A percentile compares a stretch with the other conserved stretches of the same genome.
phyloP scores from a whole-genome alignment of 64 coral and sea anemone genomes.

The Porites australiensis region DNA sequence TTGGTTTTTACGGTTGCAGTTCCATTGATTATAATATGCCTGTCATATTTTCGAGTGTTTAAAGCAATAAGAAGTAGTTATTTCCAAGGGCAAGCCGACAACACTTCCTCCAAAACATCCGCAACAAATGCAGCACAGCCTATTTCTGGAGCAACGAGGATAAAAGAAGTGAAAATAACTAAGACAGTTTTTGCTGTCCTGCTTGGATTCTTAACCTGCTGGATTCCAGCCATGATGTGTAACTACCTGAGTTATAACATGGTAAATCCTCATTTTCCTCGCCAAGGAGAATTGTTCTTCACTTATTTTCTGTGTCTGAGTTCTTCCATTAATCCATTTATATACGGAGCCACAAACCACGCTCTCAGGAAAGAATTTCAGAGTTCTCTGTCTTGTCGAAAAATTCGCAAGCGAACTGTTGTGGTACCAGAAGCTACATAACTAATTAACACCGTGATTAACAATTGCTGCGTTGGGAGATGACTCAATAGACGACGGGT shows the following conservation, averaged over 20 bases:
- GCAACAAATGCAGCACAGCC: no score
- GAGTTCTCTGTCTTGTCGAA: background rate
- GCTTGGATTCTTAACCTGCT: background rate
- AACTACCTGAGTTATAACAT: constrained; percentile 24
- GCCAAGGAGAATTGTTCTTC: constrained; percentile 29
- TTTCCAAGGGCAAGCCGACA: background rate
- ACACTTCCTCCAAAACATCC: background rate
- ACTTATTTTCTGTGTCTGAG: constrained; percentile 26
- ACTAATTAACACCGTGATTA: no score
- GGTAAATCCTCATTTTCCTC: constrained; percentile 20
- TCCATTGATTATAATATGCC: background rate
- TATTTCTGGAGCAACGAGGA: background rate
- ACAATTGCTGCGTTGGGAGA: no score
- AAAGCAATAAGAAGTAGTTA: constrained; percentile 11
- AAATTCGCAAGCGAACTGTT: background rate
- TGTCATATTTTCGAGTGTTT: constrained; percentile 26
- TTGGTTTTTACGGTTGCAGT: constrained; percentile 19
- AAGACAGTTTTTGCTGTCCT: constrained; percentile 24
- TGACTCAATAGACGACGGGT: no score
- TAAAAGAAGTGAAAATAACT: constrained; percentile 7
- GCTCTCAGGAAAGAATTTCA: constrained; percentile 18
- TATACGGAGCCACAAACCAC: constrained; percentile 3
- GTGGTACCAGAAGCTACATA: no score
- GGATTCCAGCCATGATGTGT: background rate
- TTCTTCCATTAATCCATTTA: constrained; percentile 25